A percentile compares a stretch with the other conserved stretches of the same genome.
phyloP scores from a whole-genome alignment of 23 tunicate genomes.

The Halocynthia aurantium region DNA sequence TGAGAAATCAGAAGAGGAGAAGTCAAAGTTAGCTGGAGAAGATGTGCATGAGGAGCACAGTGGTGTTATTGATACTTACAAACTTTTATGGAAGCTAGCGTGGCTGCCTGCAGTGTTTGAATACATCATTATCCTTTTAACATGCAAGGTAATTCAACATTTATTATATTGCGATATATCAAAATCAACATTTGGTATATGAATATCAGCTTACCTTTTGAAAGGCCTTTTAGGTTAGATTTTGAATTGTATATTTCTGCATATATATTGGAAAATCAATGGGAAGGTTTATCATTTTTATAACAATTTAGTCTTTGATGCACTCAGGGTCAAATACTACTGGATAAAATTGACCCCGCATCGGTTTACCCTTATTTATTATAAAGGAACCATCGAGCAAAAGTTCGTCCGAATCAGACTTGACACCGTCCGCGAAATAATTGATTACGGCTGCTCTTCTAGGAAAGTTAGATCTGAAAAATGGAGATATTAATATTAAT shows the following conservation, averaged over 20 bases:
- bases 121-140: slow-evolving; percentile 70
- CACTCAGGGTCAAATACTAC: slow-evolving; percentile 46
- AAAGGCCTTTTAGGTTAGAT: too few relatives aligned
- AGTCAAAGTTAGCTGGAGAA: slow-evolving; percentile 20
- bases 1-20: slow-evolving; percentile 32
- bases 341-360: slow-evolving; percentile 67
- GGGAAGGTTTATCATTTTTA: too few relatives aligned
- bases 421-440: slow-evolving; percentile 86
- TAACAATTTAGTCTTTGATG: neutral
- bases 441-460: slow-evolving; percentile 85
- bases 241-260: too few relatives aligned
- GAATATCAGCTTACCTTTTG: too few relatives aligned
- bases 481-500: neutral
- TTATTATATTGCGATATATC: too few relatives aligned
- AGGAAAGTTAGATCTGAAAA: slow-evolving; percentile 47
- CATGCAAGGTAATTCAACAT: slow-evolving; percentile 60
- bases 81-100: slow-evolving; percentile 61
- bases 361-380: slow-evolving; percentile 27
- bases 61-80: slow-evolving; percentile 85
- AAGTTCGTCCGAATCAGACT: slow-evolving; percentile 52
- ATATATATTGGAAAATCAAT: too few relatives aligned
- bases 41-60: slow-evolving; percentile 13
- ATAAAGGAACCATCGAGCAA: slow-evolving; percentile 36
- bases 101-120: slow-evolving; percentile 62
- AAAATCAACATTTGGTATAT: too few relatives aligned